A percentile compares a stretch with the other conserved stretches of the same genome.
Evolutionary conservation across 2,888 invertebrate genomes (phyloP).

Genomic region (Andrena fulva): DNA sequence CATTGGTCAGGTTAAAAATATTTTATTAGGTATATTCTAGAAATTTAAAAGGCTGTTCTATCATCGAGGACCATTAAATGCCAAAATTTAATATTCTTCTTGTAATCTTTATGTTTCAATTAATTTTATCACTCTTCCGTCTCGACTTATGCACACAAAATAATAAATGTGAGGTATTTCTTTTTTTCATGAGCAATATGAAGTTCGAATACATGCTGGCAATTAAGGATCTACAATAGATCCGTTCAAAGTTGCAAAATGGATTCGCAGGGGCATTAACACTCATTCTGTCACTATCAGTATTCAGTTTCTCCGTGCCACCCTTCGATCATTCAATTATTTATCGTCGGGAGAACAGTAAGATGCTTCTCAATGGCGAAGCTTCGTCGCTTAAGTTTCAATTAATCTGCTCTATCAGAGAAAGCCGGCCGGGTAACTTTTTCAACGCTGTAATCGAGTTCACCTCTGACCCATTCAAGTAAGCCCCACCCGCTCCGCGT

Average conservation of each 20-base stretch:
- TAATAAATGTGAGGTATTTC: no score
- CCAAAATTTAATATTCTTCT: neutral
- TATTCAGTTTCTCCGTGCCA: neutral
- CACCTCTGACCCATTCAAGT: neutral
- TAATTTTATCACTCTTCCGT: neutral
- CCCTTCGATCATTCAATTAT: neutral
- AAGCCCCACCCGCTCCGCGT: neutral
- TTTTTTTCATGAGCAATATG: no score
- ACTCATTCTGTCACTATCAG: neutral
- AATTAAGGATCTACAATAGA: neutral
- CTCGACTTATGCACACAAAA: neutral
- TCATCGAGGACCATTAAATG: neutral
- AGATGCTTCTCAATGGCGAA: neutral
- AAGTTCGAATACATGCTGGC: neutral
- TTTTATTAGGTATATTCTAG: neutral
- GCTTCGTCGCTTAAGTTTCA: neutral
- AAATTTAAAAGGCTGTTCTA: no score
- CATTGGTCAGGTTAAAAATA: neutral
- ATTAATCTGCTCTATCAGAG: constrained; percentile 23
- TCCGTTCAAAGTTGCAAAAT: neutral
- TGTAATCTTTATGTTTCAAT: neutral
- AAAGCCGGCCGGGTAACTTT: constrained; percentile 16
- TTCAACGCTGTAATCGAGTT: constrained; percentile 16
- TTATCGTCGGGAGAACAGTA: neutral
- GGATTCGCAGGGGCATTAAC: neutral